Evolutionary conservation across 2,113 vertebrate genomes (phyloP).

Genomic region (Microtus richardsoni): DNA sequence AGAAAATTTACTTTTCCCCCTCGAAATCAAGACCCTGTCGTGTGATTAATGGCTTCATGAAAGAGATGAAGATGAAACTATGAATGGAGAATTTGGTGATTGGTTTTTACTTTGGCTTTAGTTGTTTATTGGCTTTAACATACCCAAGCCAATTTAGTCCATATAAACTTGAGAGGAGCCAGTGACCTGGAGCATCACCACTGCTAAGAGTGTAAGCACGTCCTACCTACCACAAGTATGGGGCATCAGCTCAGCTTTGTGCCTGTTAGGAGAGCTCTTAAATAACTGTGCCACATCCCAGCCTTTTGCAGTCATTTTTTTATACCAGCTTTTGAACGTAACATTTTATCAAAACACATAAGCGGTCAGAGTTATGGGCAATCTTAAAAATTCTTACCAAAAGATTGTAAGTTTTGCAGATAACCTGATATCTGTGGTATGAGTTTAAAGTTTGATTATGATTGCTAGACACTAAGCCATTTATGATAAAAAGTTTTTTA

Average conservation of each 20-base stretch:
- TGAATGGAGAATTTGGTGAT: constrained; percentile 11
- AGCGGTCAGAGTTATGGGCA: background rate
- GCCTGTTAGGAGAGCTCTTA: background rate
- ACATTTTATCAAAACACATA: background rate
- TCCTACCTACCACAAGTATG: background rate
- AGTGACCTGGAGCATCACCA: background rate
- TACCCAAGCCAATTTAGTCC: background rate
- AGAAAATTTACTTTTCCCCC: background rate
- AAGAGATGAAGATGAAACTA: background rate
- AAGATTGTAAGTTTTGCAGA: constrained; percentile 5
- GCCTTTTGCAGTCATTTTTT: constrained; percentile 5
- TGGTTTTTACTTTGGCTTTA: constrained; percentile 40
- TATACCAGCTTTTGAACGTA: background rate
- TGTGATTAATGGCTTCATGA: background rate
- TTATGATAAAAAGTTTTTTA: background rate
- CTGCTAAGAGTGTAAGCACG: too few species aligned
- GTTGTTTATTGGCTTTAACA: constrained; percentile 23
- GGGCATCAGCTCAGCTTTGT: background rate
- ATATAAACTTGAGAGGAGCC: background rate
- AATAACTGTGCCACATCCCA: background rate
- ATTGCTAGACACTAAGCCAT: background rate
- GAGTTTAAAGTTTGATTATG: constrained; percentile 43
- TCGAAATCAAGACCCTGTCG: background rate
- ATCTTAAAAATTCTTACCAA: background rate
- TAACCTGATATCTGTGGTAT: background rate